Base-by-base conservation (phyloP, 2,797 vertebrate species). In the Manis pentadactyla region DNA sequence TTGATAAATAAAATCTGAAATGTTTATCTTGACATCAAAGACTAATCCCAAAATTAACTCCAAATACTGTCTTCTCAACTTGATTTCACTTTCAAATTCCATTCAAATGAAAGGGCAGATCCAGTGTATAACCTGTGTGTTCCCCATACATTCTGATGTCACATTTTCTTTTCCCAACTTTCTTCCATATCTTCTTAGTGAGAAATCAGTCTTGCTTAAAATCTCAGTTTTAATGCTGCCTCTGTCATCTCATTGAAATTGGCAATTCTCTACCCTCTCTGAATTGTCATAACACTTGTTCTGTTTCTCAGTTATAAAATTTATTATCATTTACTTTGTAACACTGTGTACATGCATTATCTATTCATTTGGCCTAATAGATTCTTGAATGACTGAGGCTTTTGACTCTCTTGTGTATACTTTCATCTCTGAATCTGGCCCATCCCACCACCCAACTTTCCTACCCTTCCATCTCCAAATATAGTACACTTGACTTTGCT, bases 251-350 rank as follows among this genome's bases (percentile, higher is more conserved):
- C 64, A 31, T 5, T 23, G 18, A 21, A 75, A 42, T 7, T 29
- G 23, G 7, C 2, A 82, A 61, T 92, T 63, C 1, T 87, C 29
- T 6, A 29, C 1, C 25, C 31, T 81, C 14, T 78, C 18, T 83
- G 19, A 59, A 34, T 84, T 46, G 5, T 17, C 4, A 5, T 19
- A 23, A 57, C 0, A 6, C 7, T 25, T 75, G 5, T 37, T 78
- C 12, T 59, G 27, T 31, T 75, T 84, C 17, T 87, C 29, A 69
- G 5, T 77, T 66, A 82, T 57, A 25, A 25, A 68, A 46, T 74
- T 42, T 17, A 53, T 82, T 93, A 57, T 21, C 27, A 55, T 91
- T 87, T 86, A 68, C 59, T 57, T 42, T 92, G 25, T 34, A 68
- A 55, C 1, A 46, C 0, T 59, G 9, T 68, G 2, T 29, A 37